These are phyloP conservation scores for Myiothlypis coronata DNA, from an alignment of 2,797 vertebrate species.

Conservation along the genomic window DNA sequence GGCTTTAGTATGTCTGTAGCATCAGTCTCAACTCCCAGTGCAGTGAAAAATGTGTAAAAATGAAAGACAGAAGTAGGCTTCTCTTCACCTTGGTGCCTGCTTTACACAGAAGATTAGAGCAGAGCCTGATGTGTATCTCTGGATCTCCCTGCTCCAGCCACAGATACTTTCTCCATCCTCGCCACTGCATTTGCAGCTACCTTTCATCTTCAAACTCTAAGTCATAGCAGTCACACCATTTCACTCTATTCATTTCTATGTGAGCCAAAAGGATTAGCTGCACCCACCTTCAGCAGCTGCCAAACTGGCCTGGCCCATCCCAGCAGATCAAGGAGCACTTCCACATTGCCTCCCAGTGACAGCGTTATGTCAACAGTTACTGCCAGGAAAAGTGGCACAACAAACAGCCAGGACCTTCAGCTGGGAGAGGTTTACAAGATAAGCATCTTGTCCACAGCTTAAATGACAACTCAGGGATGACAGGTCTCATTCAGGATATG, in stretches of 20 bases:
- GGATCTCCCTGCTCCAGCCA: not conserved
- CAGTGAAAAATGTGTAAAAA: not conserved
- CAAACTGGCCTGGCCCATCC: not conserved
- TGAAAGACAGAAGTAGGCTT: not conserved
- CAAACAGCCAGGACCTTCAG: not conserved
- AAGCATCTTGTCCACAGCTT: not conserved
- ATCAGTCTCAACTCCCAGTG: not conserved
- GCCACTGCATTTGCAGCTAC: not conserved
- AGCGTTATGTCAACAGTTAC: not conserved
- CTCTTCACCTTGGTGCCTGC: not conserved
- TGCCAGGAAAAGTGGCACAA: not conserved
- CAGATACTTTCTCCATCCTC: not conserved
- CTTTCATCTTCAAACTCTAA: not conserved
- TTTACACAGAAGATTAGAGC: not conserved
- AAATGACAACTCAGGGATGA: not conserved
- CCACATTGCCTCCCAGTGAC: not conserved
- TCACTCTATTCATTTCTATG: not conserved
- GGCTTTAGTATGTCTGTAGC: not conserved
- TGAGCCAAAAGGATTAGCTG: not conserved
- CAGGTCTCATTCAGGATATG: not conserved
- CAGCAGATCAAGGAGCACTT: not conserved
- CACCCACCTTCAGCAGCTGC: not conserved
- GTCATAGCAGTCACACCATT: not conserved
- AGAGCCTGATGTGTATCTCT: fast-evolving
- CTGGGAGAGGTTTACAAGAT: too few species aligned